Evolutionary conservation across 2,797 vertebrate species (phyloP), one percentile per base, ranked within the genome.

Genomic region (Centroberyx gerrardi): DNA sequence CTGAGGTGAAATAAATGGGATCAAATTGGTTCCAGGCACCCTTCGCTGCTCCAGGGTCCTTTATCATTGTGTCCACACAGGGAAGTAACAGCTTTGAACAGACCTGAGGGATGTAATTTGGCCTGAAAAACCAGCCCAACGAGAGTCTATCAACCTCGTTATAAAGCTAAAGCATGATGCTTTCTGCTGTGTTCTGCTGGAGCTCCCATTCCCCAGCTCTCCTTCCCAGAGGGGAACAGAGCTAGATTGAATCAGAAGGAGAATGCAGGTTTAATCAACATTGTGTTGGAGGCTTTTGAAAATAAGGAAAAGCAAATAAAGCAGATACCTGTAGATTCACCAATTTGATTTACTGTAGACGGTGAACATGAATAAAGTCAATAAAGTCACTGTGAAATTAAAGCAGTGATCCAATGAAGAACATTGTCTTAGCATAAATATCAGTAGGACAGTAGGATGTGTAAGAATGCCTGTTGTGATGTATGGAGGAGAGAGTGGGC

Each of bases 401-500:
- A 76, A 68, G 53, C 58, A 29, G 62, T 27, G 33, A 75, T 17
- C 80, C 36, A 56, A 38, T 65, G 53, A 62, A 1, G 72, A 77
- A 58, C 14, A 66, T 60, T 14, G 42, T 76, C 74, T 85, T 61
- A 12, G 31, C 29, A 61, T 40, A 6, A 70, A 65, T 17, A n/a
- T 69, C 56, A 51, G 54, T 59, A 13, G 15, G 22, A 13, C 53
- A 29, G 27, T 14, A 22, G 22, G 53, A 28, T 54, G 53, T 54
- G 27, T 6, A 28, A 13, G 53, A 29, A 53, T 53, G 54, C 10
- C 76, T 80, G 61, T 72, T 80, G 78, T 44, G 72, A 86, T 73
- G 79, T 86, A 87, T 86, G 70, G 78, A 89, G 80, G 81, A 88
- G 80, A 53, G 87, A 83, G 89, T 89, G 86, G 89, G 88, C 75